Evolutionary conservation across 1,140 invertebrate genomes (phyloP), one percentile per base, ranked within the genome.

Genomic region (Drosophila bocki): DNA sequence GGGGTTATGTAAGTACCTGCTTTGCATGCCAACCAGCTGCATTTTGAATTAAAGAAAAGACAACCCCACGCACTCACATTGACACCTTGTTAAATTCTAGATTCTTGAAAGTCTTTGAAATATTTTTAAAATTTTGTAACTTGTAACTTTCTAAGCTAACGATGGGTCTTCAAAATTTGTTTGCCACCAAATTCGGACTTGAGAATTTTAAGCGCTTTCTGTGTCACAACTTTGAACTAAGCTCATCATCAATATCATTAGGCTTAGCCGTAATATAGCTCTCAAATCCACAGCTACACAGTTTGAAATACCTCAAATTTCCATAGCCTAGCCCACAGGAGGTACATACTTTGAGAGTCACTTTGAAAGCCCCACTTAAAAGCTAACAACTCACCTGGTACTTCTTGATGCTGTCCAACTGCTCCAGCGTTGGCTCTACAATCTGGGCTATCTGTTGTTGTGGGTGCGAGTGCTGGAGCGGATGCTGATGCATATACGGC

Each of bases 361-460:
- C 2, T 1, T 1, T 29, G 0, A 29, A 29, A 5, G 5, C 26
- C 26, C 26, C 26, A 6, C 26, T 91, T 13, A 12, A 54, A 8
- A 8, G 12, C 7, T 22, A n/a, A 9, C 3, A 44, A 93, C 94
- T 94, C 79, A 98, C 97, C 95, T 98, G 96, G 93, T 97, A 98
- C 93, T 98, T 98, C 82, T 96, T 96, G 92, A 98, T 98, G 91
- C 97, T 96, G 81, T 98, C 96, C 86, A 98, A 93, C 93, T 98
- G 97, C 79, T 98, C 97, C 77, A 96, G 94, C 56, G 96, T 97
- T 22, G 96, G 96, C 78, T 96, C 95, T 42, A 93, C 92, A 61
- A 92, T 91, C 63, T 92, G 93, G 51, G 93, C 93, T 71, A 94
- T 93, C 93, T 54, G 94, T 92, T 51, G 93, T 29, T 26, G 26